A percentile compares a stretch with the other conserved stretches of the same genome.
These are phyloP conservation scores for Stomatorhinus walkeri DNA, from an alignment of 2,797 vertebrate species.

Conservation along the genomic window DNA sequence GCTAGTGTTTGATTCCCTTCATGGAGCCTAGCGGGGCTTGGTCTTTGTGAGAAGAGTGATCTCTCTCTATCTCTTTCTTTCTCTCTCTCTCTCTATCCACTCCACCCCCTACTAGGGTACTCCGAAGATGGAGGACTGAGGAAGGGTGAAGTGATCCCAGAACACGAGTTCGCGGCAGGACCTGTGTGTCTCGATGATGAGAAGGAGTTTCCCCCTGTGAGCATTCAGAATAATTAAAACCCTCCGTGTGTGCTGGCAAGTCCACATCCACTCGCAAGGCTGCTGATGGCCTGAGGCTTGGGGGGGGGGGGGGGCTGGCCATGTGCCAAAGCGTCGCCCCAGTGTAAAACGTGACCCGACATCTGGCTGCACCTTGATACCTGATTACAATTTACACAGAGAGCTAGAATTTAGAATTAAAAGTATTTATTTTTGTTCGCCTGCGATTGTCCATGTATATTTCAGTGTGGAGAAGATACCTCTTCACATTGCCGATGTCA, in stretches of 20 bases:
- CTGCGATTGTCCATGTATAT: background rate
- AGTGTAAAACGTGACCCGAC: background rate
- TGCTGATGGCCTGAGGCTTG: conserved; percentile 27
- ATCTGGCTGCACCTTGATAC: conserved; percentile 9
- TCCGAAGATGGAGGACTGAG: conserved; percentile 83
- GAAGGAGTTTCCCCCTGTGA: conserved; percentile 86
- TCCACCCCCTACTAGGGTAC: conserved; percentile 62
- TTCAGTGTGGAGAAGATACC: background rate
- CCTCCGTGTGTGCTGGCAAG: conserved; percentile 20
- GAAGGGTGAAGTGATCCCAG: conserved; percentile 82
- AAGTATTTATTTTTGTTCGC: background rate
- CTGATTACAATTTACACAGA: background rate
- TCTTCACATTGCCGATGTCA: background rate
- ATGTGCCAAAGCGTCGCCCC: background rate
- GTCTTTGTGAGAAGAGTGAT: background rate
- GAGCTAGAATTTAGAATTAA: background rate
- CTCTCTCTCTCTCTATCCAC: background rate
- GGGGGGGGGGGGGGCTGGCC: background rate
- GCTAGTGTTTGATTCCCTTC: background rate
- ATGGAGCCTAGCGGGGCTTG: background rate
- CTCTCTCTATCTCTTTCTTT: background rate
- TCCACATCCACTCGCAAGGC: background rate
- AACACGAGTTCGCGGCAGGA: conserved; percentile 83
- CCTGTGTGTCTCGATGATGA: conserved; percentile 87
- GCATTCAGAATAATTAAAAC: conserved; percentile 72